phyloP scores from a whole-genome alignment of 35 echinoderm and acorn worm genomes.

The Ophiothrix spiculata region DNA sequence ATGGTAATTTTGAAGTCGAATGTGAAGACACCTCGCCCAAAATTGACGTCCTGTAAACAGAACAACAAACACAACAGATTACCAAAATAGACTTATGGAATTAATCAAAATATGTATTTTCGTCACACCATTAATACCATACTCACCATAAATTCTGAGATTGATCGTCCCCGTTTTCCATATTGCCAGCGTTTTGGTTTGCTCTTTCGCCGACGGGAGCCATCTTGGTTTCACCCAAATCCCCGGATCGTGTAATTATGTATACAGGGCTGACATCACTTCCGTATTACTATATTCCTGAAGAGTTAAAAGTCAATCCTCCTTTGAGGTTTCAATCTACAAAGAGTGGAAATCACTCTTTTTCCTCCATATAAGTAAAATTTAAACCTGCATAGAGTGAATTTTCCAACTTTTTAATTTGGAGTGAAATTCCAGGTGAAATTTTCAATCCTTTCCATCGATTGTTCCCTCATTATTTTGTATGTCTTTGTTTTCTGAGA shows the following conservation, averaged over 20 bases:
- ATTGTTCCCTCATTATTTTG: no score
- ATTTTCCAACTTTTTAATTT: no score
- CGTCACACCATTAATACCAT: background rate
- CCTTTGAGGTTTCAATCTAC: no score
- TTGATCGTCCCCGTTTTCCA: slow-evolving; percentile 79
- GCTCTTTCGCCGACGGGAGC: slow-evolving; percentile 74
- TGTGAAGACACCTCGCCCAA: slow-evolving; percentile 94
- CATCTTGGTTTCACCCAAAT: slow-evolving; percentile 73
- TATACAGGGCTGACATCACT: background rate
- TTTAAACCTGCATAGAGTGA: no score
- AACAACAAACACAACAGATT: slow-evolving; percentile 35
- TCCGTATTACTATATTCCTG: no score
- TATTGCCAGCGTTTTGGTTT: slow-evolving; percentile 57
- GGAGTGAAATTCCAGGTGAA: no score
- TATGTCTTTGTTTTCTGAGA: no score
- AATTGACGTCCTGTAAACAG: slow-evolving; percentile 80
- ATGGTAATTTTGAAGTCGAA: slow-evolving; percentile 94
- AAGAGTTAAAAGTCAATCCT: no score
- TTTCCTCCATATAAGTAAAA: no score
- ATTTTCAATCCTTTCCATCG: no score
- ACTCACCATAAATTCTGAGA: slow-evolving; percentile 79
- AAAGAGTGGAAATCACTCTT: no score
- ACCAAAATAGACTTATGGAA: background rate
- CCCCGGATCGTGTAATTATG: slow-evolving; percentile 11
- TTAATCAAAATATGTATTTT: no score